Conservation (phyloP, 2,797 vertebrate genomes). For the Aphelocoma californica region DNA sequence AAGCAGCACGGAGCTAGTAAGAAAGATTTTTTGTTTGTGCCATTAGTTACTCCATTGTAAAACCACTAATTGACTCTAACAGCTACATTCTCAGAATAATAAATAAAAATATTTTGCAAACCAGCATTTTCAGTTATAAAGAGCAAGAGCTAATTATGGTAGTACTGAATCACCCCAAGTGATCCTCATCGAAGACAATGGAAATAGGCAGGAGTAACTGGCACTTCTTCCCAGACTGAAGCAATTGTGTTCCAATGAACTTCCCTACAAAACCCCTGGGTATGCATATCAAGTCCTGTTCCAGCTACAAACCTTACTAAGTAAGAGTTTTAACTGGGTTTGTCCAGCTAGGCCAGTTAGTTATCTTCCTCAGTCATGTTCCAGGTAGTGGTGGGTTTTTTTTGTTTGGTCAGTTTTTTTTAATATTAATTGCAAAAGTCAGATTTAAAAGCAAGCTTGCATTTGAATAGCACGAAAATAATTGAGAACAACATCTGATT, state of each 20-base stretch:
- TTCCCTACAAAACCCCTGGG: background rate
- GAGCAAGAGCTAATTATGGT: background rate
- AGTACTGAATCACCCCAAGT: background rate
- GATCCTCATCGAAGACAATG: fast-evolving
- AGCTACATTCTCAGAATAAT: background rate
- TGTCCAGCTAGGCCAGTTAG: background rate
- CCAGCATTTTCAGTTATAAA: background rate
- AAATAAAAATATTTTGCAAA: background rate
- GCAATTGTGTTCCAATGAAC: background rate
- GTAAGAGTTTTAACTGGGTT: background rate
- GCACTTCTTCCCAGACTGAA: background rate
- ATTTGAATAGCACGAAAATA: background rate
- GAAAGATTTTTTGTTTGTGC: background rate
- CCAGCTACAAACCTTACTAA: background rate
- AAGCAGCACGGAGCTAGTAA: background rate
- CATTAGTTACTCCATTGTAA: background rate
- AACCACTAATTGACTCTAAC: background rate
- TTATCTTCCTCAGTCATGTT: background rate
- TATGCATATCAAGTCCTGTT: background rate
- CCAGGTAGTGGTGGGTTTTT: background rate
- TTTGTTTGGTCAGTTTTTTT: background rate
- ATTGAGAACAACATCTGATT: background rate
- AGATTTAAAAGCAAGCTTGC: background rate
- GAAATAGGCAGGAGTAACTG: background rate
- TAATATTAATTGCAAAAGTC: background rate